Conservation (phyloP, 2,888 invertebrate species). For the Eupelmus urozonus region DNA sequence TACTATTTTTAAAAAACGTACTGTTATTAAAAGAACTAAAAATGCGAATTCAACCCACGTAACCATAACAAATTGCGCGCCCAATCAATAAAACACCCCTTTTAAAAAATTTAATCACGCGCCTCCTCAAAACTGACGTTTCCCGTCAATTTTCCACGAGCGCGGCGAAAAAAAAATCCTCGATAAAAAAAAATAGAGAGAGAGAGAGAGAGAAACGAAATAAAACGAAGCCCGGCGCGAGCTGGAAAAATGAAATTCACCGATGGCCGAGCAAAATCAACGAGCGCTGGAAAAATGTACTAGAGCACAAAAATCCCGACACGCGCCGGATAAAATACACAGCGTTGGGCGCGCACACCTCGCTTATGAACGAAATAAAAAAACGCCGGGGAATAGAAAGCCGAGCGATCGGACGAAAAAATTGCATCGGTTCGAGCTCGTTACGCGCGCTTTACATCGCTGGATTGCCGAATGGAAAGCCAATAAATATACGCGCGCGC, state of each 20-base stretch:
- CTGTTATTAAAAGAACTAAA: neutral
- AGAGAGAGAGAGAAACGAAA: neutral
- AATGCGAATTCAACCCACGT: neutral
- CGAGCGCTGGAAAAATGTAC: slow-evolving; percentile 28
- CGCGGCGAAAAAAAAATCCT: slow-evolving; percentile 28
- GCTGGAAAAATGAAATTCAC: slow-evolving; percentile 8
- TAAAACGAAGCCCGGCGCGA: neutral
- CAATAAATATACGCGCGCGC: slow-evolving; percentile 58
- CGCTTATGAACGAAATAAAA: slow-evolving; percentile 40
- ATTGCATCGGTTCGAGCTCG: slow-evolving; percentile 43
- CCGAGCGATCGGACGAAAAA: slow-evolving; percentile 28
- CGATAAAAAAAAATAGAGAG: slow-evolving; percentile 23
- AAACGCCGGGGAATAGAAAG: neutral
- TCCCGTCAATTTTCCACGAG: slow-evolving; percentile 36
- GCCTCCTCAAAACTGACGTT: slow-evolving; percentile 9
- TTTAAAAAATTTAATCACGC: slow-evolving; percentile 50
- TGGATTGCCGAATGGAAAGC: slow-evolving; percentile 61
- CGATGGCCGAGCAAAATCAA: slow-evolving; percentile 24
- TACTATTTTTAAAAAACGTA: neutral
- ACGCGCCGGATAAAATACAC: slow-evolving; percentile 4
- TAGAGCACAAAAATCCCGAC: slow-evolving; percentile 30
- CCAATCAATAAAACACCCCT: slow-evolving; percentile 45
- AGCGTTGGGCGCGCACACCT: neutral
- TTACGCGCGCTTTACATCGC: slow-evolving; percentile 44
- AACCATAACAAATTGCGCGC: slow-evolving; percentile 2